Conservation (phyloP, 2,888 invertebrate species). For the Siphonodentalium dalli region DNA sequence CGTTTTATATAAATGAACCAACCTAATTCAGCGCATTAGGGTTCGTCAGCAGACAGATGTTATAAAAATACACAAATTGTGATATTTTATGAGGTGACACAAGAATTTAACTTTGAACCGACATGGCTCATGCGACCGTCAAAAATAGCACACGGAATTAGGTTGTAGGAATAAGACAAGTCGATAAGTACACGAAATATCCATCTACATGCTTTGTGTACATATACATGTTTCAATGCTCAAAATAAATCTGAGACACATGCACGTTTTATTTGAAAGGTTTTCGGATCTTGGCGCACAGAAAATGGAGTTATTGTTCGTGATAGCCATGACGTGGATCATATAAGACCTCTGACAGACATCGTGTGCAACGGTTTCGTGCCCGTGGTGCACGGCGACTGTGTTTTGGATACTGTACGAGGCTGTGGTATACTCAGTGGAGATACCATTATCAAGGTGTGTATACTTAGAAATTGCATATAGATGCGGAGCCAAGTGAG, state of each 20-base stretch:
- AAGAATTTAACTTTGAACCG: too few relatives aligned
- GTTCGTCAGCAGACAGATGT: too few relatives aligned
- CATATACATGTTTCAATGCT: too few relatives aligned
- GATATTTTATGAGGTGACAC: too few relatives aligned
- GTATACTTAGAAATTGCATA: not conserved
- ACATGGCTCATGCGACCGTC: too few relatives aligned
- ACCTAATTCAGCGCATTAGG: too few relatives aligned
- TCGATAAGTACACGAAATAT: too few relatives aligned
- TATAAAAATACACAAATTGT: too few relatives aligned
- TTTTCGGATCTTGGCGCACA: constrained; percentile 39
- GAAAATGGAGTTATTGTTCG: constrained; percentile 23
- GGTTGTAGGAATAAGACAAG: not conserved
- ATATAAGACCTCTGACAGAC: constrained; percentile 16
- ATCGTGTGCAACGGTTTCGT: constrained; percentile 36
- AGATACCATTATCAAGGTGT: constrained; percentile 49
- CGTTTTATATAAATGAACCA: too few relatives aligned
- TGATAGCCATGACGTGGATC: constrained; percentile 25
- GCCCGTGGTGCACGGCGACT: constrained; percentile 52
- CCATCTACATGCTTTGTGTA: not conserved
- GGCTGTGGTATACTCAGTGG: constrained; percentile 50
- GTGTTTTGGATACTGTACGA: constrained; percentile 34
- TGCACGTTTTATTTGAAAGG: constrained; percentile 36
- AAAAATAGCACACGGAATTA: not conserved
- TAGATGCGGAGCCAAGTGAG: too few relatives aligned
- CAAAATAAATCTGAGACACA: too few relatives aligned